Conservation (phyloP, 2,888 invertebrate species). For the Rhabditoides inermis region DNA sequence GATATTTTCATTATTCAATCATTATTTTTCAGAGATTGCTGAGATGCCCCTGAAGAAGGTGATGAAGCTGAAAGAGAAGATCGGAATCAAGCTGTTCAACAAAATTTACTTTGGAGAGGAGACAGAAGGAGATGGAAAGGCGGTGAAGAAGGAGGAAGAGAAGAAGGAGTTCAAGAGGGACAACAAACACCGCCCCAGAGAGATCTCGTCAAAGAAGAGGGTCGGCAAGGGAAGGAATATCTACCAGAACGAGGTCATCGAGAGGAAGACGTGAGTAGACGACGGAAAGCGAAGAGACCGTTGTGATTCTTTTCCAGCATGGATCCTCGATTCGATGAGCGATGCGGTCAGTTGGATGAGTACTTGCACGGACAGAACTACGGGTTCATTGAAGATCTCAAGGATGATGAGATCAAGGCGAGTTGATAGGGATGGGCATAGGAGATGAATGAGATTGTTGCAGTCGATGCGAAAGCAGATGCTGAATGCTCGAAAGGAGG, state of each 20-base stretch:
- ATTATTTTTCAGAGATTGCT: constrained; percentile 27
- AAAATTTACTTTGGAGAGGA: constrained; percentile 28
- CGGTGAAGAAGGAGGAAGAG: constrained; percentile 4
- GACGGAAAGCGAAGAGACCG: too few relatives aligned
- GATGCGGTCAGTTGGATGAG: constrained; percentile 41
- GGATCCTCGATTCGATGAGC: constrained; percentile 43
- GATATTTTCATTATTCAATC: too few relatives aligned
- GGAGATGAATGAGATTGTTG: neutral
- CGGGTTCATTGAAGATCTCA: constrained; percentile 38
- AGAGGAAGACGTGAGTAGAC: neutral
- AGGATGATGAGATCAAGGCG: constrained; percentile 30
- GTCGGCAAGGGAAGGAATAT: constrained; percentile 18
- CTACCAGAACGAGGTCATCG: constrained; percentile 8
- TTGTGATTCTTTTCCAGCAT: neutral
- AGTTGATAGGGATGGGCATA: neutral
- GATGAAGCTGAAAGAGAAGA: constrained; percentile 30
- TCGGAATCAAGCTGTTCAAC: constrained; percentile 40
- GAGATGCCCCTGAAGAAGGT: constrained; percentile 36
- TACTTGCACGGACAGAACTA: constrained; percentile 39
- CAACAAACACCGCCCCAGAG: constrained; percentile 35
- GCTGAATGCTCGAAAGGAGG: too few relatives aligned
- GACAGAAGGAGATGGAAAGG: neutral
- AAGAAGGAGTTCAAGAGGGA: constrained; percentile 12
- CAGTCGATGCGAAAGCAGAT: constrained; percentile 1
- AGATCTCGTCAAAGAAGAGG: constrained; percentile 38